These are phyloP conservation scores for Hemithea aestivaria DNA, from an alignment of 2,888 invertebrate genomes.

Conservation along the genomic window DNA sequence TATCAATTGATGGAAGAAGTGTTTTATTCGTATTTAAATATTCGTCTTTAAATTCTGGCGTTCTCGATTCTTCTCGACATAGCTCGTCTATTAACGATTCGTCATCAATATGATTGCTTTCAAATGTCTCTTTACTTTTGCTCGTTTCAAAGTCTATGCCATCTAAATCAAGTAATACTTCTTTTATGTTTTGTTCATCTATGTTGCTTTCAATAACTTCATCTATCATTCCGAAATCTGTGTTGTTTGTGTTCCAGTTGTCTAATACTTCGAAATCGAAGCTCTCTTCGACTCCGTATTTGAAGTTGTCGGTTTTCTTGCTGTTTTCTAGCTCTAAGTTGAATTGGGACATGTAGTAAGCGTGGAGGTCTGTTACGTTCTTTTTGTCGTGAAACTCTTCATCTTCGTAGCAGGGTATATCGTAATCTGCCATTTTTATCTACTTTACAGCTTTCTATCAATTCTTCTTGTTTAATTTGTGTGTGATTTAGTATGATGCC, in stretches of 20 bases:
- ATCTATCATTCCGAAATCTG: constrained; percentile 61
- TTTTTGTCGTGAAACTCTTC: constrained; percentile 60
- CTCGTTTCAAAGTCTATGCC: constrained; percentile 64
- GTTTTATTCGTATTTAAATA: constrained; percentile 52
- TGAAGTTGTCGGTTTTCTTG: constrained; percentile 57
- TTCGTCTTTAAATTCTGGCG: constrained; percentile 62
- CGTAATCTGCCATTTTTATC: constrained; percentile 58
- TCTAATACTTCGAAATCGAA: constrained; percentile 68
- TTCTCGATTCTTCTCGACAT: constrained; percentile 66
- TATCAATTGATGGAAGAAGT: constrained; percentile 67
- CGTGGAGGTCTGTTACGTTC: constrained; percentile 67
- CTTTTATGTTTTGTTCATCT: constrained; percentile 68
- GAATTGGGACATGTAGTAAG: constrained; percentile 74
- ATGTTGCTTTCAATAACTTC: constrained; percentile 63
- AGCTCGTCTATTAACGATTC: constrained; percentile 71
- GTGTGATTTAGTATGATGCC: too few species aligned
- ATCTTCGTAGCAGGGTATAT: constrained; percentile 62
- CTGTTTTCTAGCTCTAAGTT: constrained; percentile 71
- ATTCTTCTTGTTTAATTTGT: too few species aligned
- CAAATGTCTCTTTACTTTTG: constrained; percentile 39
- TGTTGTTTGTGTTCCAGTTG: constrained; percentile 44
- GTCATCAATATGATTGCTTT: constrained; percentile 65
- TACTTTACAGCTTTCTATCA: too few species aligned
- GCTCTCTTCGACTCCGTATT: constrained; percentile 64
- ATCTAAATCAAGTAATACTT: constrained; percentile 66